A percentile compares a stretch with the other conserved stretches of the same genome.
These are phyloP conservation scores for Drosophila murphyi DNA, from an alignment of 1,140 invertebrate genomes.

Conservation along the genomic window DNA sequence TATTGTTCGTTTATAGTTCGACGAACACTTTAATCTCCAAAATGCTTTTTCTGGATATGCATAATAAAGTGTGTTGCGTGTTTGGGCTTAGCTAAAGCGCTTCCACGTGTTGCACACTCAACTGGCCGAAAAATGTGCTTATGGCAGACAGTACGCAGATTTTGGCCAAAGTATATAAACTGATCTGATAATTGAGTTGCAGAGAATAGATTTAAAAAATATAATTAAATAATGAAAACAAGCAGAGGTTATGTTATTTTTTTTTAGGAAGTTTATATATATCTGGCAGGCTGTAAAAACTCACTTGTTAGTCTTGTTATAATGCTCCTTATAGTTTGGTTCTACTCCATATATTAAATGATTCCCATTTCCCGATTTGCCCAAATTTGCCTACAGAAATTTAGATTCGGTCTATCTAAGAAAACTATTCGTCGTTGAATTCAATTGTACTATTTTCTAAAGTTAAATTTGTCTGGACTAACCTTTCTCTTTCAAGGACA, in stretches of 20 bases:
- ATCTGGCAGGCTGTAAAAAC: too few relatives aligned
- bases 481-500: neutral
- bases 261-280: neutral
- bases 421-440: neutral
- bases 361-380: too few relatives aligned
- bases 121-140: conserved; percentile 6
- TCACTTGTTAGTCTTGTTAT: too few relatives aligned
- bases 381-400: too few relatives aligned
- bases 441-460: neutral
- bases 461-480: neutral
- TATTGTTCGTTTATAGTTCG: conserved; percentile 1
- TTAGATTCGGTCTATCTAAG: too few relatives aligned
- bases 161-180: neutral
- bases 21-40: conserved; percentile 30
- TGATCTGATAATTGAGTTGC: neutral
- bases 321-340: too few relatives aligned
- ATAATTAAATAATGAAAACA: neutral
- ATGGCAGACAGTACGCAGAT: conserved; percentile 9
- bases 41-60: conserved; percentile 47
- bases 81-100: conserved; percentile 19
- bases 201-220: neutral
- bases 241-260: neutral
- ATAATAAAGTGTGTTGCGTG: conserved; percentile 41
- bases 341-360: too few relatives aligned
- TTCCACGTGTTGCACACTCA: conserved; percentile 19